Evolutionary conservation across 1,140 invertebrate species (phyloP).

Genomic region (Drosophila melanica): DNA sequence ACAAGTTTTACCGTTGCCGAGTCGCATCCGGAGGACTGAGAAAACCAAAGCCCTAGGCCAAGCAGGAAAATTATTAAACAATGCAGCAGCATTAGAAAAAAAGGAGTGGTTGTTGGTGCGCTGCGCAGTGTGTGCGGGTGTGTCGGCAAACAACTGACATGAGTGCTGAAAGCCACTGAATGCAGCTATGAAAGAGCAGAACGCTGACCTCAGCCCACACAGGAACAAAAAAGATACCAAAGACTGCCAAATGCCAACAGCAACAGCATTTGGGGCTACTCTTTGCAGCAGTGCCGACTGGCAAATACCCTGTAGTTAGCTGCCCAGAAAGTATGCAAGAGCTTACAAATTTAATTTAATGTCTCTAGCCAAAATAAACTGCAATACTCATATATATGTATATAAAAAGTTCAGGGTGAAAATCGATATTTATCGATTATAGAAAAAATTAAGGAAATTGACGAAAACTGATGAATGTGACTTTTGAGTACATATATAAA

Average conservation of each 20-base stretch:
- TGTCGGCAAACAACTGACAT: slow-evolving; percentile 28
- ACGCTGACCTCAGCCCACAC: slow-evolving; percentile 63
- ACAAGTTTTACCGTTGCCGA: slow-evolving; percentile 35
- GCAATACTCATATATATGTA: no score
- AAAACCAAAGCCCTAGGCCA: slow-evolving; percentile 19
- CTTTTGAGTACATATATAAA: no score
- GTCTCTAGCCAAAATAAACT: no score
- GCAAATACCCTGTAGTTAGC: no score
- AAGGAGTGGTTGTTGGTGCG: background rate
- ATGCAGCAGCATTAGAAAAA: slow-evolving; percentile 40
- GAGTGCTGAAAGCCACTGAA: slow-evolving; percentile 58
- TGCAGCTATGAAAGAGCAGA: slow-evolving; percentile 65
- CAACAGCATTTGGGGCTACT: background rate
- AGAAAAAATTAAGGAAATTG: no score
- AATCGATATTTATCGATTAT: no score
- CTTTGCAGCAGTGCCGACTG: no score
- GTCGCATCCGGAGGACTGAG: slow-evolving; percentile 16
- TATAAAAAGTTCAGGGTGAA: no score
- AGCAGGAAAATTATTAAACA: slow-evolving; percentile 76
- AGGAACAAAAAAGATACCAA: slow-evolving; percentile 38
- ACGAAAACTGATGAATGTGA: no score
- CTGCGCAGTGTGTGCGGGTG: background rate
- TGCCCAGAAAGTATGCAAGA: no score
- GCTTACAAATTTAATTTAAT: no score
- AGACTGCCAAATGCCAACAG: slow-evolving; percentile 6